Evolutionary conservation across 1,140 invertebrate genomes (phyloP).

Genomic region (Lepidurus apus): DNA sequence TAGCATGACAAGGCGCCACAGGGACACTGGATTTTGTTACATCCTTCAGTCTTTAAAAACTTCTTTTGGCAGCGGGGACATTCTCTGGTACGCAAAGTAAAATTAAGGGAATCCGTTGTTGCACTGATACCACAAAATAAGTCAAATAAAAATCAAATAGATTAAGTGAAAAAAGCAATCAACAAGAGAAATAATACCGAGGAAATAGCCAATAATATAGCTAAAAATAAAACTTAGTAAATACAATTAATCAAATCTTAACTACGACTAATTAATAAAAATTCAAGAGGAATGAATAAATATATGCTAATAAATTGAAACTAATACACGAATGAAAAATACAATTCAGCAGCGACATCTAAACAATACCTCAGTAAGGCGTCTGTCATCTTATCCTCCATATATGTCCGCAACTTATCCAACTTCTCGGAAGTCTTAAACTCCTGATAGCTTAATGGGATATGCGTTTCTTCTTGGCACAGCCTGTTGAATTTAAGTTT

Average conservation of each 20-base stretch:
- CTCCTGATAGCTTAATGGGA: conserved; percentile 59
- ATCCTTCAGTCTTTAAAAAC: conserved; percentile 60
- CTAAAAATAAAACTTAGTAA: background rate
- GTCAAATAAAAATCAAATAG: too few relatives aligned
- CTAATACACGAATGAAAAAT: background rate
- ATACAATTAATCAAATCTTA: too few relatives aligned
- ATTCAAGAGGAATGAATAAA: too few relatives aligned
- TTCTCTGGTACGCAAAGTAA: conserved; percentile 45
- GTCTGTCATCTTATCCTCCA: conserved; percentile 62
- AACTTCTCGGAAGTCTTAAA: conserved; percentile 51
- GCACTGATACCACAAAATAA: too few relatives aligned
- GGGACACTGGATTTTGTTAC: conserved; percentile 63
- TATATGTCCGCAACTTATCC: conserved; percentile 51
- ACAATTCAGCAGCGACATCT: background rate
- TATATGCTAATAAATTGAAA: too few relatives aligned
- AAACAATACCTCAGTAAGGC: conserved; percentile 51
- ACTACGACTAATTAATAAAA: too few relatives aligned
- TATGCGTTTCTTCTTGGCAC: conserved; percentile 58
- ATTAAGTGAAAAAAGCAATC: too few relatives aligned
- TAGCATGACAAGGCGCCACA: conserved; percentile 49
- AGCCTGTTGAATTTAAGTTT: conserved; percentile 42
- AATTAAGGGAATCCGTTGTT: background rate
- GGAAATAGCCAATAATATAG: background rate
- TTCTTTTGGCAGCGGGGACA: conserved; percentile 55
- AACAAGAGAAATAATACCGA: too few relatives aligned